A percentile compares a stretch with the other conserved stretches of the same genome.
phyloP scores from a whole-genome alignment of 2,113 vertebrate genomes.

The Piaya cayana region DNA sequence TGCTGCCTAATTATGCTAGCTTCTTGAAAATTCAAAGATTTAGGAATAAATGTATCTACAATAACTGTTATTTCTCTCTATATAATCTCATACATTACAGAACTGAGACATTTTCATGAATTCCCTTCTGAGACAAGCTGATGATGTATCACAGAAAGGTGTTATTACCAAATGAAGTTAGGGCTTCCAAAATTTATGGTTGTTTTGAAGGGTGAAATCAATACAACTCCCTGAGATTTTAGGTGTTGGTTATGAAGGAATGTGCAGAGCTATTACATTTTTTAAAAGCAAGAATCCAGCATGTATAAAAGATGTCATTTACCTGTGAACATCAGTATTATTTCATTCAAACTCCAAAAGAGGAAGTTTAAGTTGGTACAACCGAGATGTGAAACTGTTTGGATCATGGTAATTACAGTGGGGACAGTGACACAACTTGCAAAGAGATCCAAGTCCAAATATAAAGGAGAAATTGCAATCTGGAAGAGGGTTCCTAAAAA shows the following conservation, averaged over 20 bases:
- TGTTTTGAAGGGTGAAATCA: constrained; percentile 6
- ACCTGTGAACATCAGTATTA: neutral
- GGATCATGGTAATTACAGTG: neutral
- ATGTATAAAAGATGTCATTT: neutral
- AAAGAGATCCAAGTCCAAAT: neutral
- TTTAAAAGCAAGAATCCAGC: neutral
- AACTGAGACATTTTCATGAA: neutral
- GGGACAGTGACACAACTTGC: neutral
- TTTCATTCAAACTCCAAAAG: neutral
- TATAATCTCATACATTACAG: neutral
- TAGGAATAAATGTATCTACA: neutral
- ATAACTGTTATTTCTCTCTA: neutral
- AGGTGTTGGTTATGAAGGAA: neutral
- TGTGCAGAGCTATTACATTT: neutral
- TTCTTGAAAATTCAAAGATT: neutral
- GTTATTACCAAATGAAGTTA: neutral
- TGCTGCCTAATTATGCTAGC: neutral
- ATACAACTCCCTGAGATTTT: neutral
- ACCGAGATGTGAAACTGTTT: neutral
- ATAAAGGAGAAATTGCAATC: neutral
- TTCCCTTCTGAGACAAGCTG: neutral
- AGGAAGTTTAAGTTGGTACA: neutral
- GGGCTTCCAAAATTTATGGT: neutral
- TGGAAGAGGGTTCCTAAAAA: neutral
- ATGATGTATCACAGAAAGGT: neutral